phyloP scores from a whole-genome alignment of 2,888 invertebrate species.

The Caenorhabditis panamensis region DNA sequence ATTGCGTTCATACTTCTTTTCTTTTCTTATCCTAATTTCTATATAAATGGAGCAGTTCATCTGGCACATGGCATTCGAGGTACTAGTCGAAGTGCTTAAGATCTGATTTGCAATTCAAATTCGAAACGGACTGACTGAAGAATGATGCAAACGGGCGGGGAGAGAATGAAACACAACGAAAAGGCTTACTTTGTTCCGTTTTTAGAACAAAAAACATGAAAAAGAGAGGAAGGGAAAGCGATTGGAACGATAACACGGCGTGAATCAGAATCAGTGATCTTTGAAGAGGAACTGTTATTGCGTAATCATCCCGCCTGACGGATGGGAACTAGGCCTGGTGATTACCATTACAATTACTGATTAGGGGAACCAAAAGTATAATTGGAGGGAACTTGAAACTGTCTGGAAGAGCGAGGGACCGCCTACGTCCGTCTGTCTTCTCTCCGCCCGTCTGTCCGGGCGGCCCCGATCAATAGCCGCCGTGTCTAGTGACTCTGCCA shows the following conservation, averaged over 20 bases:
- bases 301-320: not conserved
- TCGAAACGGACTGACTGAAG: not conserved
- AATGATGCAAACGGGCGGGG: not conserved
- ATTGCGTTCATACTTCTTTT: too few species aligned
- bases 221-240: not conserved
- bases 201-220: not conserved
- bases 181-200: not conserved
- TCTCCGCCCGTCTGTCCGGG: slow-evolving; percentile 35
- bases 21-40: not conserved
- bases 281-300: not conserved
- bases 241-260: not conserved
- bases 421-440: slow-evolving; percentile 20
- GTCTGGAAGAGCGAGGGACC: slow-evolving; percentile 14
- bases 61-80: not conserved
- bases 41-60: not conserved
- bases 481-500: slow-evolving; percentile 29
- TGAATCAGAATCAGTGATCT: slow-evolving; percentile 4
- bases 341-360: not conserved
- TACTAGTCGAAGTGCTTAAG: not conserved
- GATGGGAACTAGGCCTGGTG: not conserved
- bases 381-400: not conserved
- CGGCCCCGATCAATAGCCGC: slow-evolving; percentile 48
- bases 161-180: too few species aligned
- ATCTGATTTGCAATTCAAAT: slow-evolving; percentile 21
- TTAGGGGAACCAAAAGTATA: not conserved